Evolutionary conservation across 2,888 invertebrate species (phyloP).

Genomic region (Chromoteleia sp.): DNA sequence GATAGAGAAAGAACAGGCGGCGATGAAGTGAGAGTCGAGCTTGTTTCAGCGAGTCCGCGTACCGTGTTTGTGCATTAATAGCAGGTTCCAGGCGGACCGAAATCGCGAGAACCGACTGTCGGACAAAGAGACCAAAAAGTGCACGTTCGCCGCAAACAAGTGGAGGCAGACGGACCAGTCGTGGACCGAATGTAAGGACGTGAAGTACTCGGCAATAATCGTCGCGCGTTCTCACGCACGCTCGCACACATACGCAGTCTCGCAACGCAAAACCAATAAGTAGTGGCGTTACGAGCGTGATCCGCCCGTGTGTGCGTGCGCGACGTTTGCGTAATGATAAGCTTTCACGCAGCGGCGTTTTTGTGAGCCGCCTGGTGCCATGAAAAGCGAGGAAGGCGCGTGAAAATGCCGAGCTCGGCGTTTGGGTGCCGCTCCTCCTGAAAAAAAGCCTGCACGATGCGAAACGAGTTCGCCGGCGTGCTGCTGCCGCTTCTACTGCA

Average conservation of each 20-base stretch:
- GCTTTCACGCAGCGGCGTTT: constrained; percentile 40
- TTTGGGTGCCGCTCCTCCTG: constrained; percentile 35
- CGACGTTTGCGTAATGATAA: constrained; percentile 54
- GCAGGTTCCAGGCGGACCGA: constrained; percentile 9
- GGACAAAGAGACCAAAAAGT: constrained; percentile 9
- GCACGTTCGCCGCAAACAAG: background rate
- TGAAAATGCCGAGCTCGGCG: constrained; percentile 32
- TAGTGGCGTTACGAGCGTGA: constrained; percentile 14
- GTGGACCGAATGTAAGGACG: constrained; percentile 5
- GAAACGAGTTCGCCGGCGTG: constrained; percentile 13
- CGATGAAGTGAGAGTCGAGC: too few species aligned
- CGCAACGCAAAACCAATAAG: constrained; percentile 24
- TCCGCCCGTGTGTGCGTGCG: background rate
- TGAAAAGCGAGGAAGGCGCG: constrained; percentile 16
- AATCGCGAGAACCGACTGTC: constrained; percentile 9
- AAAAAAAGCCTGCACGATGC: constrained; percentile 17
- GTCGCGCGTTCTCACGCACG: constrained; percentile 16
- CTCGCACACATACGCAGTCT: background rate
- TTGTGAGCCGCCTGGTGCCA: constrained; percentile 41
- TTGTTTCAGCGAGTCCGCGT: constrained; percentile 7
- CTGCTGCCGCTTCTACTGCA: constrained; percentile 44
- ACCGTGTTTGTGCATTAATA: background rate
- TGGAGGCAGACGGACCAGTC: constrained; percentile 11
- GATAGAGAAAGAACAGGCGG: too few species aligned
- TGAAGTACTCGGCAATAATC: constrained; percentile 21